phyloP scores from a whole-genome alignment of 2,797 vertebrate genomes.

The Micropoecilia bifurca region DNA sequence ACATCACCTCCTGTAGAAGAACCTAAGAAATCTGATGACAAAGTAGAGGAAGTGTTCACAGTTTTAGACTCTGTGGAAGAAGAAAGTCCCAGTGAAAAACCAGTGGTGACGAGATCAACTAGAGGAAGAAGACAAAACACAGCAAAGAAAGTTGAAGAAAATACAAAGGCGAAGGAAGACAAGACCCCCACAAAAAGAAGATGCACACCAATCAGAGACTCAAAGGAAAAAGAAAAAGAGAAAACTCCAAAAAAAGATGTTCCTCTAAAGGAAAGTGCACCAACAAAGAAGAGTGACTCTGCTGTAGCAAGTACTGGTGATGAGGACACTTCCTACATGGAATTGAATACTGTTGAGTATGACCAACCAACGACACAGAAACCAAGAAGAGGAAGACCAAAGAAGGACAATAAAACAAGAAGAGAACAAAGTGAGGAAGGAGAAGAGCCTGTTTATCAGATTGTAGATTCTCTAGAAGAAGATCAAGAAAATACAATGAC shows the following conservation, averaged over 20 bases:
- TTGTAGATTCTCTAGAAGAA: constrained; percentile 64
- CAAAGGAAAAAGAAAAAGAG: constrained; percentile 27
- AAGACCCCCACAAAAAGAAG: constrained; percentile 12
- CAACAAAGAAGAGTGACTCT: constrained; percentile 22
- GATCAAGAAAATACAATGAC: constrained; percentile 24
- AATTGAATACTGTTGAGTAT: constrained; percentile 31
- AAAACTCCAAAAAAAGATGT: not conserved
- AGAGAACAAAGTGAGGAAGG: constrained; percentile 35
- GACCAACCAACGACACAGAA: not conserved
- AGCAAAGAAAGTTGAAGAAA: not conserved
- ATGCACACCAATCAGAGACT: constrained; percentile 24
- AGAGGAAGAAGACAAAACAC: constrained; percentile 42
- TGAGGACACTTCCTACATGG: too few species aligned
- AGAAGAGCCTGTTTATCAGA: constrained; percentile 49
- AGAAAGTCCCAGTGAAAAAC: constrained; percentile 3
- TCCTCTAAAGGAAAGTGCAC: not conserved
- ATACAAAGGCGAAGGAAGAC: constrained; percentile 16
- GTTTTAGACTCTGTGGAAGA: constrained; percentile 61
- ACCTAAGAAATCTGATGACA: not conserved
- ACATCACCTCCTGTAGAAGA: not conserved
- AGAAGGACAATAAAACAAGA: constrained; percentile 11
- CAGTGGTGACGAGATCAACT: constrained; percentile 22
- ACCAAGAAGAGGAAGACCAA: constrained; percentile 43
- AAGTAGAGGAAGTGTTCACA: constrained; percentile 26
- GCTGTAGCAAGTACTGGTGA: too few species aligned